These are phyloP conservation scores for Aphodius sticticus DNA, from an alignment of 2,888 invertebrate species.

Conservation along the genomic window DNA sequence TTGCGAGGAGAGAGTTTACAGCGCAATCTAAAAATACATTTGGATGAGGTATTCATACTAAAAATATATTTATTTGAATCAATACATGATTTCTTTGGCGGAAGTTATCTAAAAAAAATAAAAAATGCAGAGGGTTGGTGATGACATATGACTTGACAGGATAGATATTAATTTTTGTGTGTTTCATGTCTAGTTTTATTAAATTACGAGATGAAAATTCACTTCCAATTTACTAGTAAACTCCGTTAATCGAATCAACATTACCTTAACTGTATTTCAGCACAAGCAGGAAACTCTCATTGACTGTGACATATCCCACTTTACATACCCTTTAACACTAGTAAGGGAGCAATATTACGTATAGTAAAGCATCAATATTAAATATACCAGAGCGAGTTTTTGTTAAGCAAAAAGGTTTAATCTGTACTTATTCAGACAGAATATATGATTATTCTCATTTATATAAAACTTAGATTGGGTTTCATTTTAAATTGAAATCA, in stretches of 20 bases:
- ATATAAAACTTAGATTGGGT: not conserved
- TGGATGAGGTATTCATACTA: no score
- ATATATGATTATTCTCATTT: constrained; percentile 4
- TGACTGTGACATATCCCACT: not conserved
- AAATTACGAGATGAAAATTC: not conserved
- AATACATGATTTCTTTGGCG: no score
- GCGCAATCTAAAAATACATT: no score
- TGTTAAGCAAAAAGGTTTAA: not conserved
- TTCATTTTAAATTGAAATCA: not conserved
- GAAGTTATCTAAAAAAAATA: no score
- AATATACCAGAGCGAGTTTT: not conserved
- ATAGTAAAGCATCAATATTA: not conserved
- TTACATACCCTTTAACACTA: not conserved
- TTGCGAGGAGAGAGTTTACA: no score
- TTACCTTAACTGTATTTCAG: not conserved
- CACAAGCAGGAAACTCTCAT: not conserved
- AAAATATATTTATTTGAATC: no score
- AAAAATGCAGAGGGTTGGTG: no score
- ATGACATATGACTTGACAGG: no score
- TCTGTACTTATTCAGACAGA: not conserved
- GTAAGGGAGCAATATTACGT: not conserved
- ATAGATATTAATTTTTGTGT: no score
- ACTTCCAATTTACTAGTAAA: not conserved
- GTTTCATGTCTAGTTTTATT: not conserved
- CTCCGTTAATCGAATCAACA: not conserved